Base-by-base conservation (phyloP, 2,113 vertebrate species). In the Oenanthe oenanthe region DNA sequence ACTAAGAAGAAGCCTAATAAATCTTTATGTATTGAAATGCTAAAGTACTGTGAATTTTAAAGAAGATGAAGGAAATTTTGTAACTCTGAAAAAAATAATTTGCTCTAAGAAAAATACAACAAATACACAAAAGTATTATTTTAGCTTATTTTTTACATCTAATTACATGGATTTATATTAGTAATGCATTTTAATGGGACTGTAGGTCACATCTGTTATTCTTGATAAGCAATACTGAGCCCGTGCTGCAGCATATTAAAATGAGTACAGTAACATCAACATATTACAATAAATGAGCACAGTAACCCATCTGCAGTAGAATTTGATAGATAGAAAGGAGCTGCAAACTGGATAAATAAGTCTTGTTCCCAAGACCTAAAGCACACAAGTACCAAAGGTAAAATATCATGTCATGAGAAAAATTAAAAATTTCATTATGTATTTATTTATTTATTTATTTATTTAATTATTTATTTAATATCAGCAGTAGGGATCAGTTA, bases 391-490 rank as follows among this genome's bases (percentile, higher is more conserved):
- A 50, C 19, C 34, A 53, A 74, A 60, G 7, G 28, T 58, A 73
- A 38, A 34, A 13, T 66, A 2, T 87, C 70, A 26, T 82, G 25
- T 10, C n/a, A 53, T 38, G 12, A 95, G 8, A 36, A 34, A 36
- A 58, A 17, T 40, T 47, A 25, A 78, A 61, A 56, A 34, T 19
- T 79, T 40, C 10, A 51, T 53, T 32, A 25, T 47, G 4, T 47
- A 32, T 43, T 17, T 43, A 43, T 43, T 17, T 17, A 43, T 45
- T 29, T 6, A 5, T 79, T 32, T 34, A 13, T 62, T 36, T 67
- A 81, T 93, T 82, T 96, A 24, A 38, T 32, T 34, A 13, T 62
- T 36, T 67, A 81, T 93, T 82, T 96, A 24, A 38, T 90, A 83
- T 77, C 29, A 87, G 28, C 62, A n/a, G 32, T 67, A 42, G 88